A percentile compares a stretch with the other conserved stretches of the same genome.
These are phyloP conservation scores for Cuniculus paca DNA, from an alignment of 2,797 vertebrate genomes.

Conservation along the genomic window DNA sequence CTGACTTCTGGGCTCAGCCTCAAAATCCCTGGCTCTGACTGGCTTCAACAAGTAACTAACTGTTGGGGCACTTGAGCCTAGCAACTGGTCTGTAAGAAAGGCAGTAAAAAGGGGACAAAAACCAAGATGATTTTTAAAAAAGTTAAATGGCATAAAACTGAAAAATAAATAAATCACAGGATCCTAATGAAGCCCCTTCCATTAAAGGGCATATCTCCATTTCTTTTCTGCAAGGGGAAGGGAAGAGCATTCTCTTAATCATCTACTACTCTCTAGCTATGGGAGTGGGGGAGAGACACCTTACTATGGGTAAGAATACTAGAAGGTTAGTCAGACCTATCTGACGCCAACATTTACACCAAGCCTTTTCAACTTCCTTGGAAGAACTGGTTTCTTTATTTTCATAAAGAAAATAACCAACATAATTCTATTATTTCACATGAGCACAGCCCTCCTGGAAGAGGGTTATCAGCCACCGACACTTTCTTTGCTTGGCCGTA, in stretches of 20 bases:
- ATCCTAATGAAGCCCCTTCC: neutral
- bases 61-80: neutral
- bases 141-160: neutral
- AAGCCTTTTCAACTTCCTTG: constrained; percentile 73
- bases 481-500: constrained; percentile 75
- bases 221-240: neutral
- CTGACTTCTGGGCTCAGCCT: neutral
- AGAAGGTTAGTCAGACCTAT: constrained; percentile 34
- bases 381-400: constrained; percentile 82
- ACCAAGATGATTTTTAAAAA: neutral
- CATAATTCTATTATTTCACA: constrained; percentile 76
- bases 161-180: neutral
- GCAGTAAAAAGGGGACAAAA: neutral
- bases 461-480: constrained; percentile 73
- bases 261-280: neutral
- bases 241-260: neutral
- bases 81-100: neutral
- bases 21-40: neutral
- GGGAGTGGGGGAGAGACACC: neutral
- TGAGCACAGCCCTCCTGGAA: constrained; percentile 68
- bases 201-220: neutral
- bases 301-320: neutral
- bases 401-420: constrained; percentile 81
- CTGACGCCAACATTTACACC: constrained; percentile 68
- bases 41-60: constrained; percentile 1